Evolutionary conservation across 2,113 vertebrate species (phyloP).

Genomic region (Sarotherodon lohbergeri): DNA sequence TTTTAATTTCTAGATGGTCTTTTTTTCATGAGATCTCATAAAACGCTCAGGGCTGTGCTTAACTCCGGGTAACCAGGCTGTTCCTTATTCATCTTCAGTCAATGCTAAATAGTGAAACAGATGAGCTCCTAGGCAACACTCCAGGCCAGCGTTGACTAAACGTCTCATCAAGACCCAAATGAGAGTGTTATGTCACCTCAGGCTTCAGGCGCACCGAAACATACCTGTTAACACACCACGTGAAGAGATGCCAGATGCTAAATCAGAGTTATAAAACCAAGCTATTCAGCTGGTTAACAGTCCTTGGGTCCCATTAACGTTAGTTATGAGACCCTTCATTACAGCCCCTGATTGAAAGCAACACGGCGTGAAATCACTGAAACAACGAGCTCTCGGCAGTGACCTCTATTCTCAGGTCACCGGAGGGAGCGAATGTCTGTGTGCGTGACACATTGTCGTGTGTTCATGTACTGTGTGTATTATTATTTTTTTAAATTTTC

Average conservation of each 20-base stretch:
- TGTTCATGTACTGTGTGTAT: not conserved
- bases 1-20: not conserved
- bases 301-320: not conserved
- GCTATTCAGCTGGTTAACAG: not conserved
- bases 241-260: not conserved
- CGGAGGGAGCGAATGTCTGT: not conserved
- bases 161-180: not conserved
- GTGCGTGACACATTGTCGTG: not conserved
- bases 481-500: fast-evolving
- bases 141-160: not conserved
- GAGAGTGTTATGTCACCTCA: not conserved
- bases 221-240: not conserved
- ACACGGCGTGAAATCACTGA: conserved; percentile 53
- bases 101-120: conserved; percentile 3
- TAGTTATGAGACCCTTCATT: conserved; percentile 34
- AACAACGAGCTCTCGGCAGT: conserved; percentile 10
- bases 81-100: not conserved
- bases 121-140: not conserved
- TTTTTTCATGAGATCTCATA: not conserved
- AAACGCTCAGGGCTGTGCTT: not conserved
- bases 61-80: not conserved
- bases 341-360: conserved; percentile 49
- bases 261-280: not conserved
- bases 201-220: not conserved
- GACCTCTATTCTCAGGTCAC: conserved; percentile 36